Evolutionary conservation across 2,888 invertebrate genomes (phyloP).

Genomic region (Hyles lineata): DNA sequence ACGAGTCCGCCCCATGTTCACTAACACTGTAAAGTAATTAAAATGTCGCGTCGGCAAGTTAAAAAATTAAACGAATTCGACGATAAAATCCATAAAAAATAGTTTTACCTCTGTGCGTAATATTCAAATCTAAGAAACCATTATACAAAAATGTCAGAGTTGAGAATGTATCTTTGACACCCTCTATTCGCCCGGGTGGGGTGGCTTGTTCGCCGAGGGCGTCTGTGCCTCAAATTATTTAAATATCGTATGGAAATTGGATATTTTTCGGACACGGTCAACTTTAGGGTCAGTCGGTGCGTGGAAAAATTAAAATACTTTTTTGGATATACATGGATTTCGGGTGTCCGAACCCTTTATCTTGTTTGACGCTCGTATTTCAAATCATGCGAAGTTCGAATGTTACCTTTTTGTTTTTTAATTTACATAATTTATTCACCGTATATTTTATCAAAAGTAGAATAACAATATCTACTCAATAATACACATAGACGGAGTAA

Average conservation of each 20-base stretch:
- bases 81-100: too few species aligned
- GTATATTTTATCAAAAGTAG: background rate
- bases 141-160: too few species aligned
- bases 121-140: too few species aligned
- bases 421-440: background rate
- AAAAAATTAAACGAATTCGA: too few species aligned
- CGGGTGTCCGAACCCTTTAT: conserved; percentile 5
- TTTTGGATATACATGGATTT: conserved; percentile 12
- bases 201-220: conserved; percentile 18
- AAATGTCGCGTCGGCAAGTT: too few species aligned
- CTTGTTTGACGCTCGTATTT: background rate
- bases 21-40: too few species aligned
- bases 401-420: conserved; percentile 3
- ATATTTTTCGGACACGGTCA: conserved; percentile 36
- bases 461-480: too few species aligned
- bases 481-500: too few species aligned
- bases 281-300: conserved; percentile 38
- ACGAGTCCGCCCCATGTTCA: too few species aligned
- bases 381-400: background rate
- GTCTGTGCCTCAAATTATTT: conserved; percentile 42
- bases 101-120: too few species aligned
- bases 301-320: conserved; percentile 35
- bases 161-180: background rate
- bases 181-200: background rate
- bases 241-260: conserved; percentile 46